Evolutionary conservation across 1,140 invertebrate species (phyloP).

Genomic region (Lethrus apterus): DNA sequence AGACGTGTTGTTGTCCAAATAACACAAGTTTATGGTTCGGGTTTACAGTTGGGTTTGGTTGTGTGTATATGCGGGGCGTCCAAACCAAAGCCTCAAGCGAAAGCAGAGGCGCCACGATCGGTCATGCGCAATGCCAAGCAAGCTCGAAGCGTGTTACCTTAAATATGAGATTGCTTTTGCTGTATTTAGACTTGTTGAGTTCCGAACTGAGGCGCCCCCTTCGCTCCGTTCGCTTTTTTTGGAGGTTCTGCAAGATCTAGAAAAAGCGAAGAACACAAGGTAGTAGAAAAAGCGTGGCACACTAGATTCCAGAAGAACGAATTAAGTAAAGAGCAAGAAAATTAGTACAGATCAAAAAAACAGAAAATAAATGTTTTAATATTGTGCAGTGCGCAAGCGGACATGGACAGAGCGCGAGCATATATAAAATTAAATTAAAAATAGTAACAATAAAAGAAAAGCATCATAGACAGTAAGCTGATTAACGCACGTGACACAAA

Average conservation of each 20-base stretch:
- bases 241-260: slow-evolving; percentile 95
- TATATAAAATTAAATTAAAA: too few species aligned
- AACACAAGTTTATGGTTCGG: background rate
- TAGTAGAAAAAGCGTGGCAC: slow-evolving; percentile 53
- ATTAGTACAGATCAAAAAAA: too few species aligned
- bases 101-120: slow-evolving; percentile 40
- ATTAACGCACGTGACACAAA: too few species aligned
- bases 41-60: background rate
- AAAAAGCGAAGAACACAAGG: slow-evolving; percentile 72
- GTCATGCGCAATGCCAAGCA: slow-evolving; percentile 32
- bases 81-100: slow-evolving; percentile 30
- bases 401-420: too few species aligned
- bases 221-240: slow-evolving; percentile 92
- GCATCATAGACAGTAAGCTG: too few species aligned
- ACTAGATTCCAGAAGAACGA: slow-evolving; percentile 40
- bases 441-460: too few species aligned
- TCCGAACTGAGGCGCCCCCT: slow-evolving; percentile 84
- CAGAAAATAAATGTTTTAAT: too few species aligned
- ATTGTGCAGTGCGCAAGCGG: too few species aligned
- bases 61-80: slow-evolving; percentile 1
- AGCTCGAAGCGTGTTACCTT: slow-evolving; percentile 70
- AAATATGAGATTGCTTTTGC: slow-evolving; percentile 93
- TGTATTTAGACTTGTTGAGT: slow-evolving; percentile 81
- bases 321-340: slow-evolving; percentile 27
- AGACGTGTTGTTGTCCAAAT: background rate